Conservation (phyloP, 92 coral and sea anemone species). For the Zoanthus gigantus region DNA sequence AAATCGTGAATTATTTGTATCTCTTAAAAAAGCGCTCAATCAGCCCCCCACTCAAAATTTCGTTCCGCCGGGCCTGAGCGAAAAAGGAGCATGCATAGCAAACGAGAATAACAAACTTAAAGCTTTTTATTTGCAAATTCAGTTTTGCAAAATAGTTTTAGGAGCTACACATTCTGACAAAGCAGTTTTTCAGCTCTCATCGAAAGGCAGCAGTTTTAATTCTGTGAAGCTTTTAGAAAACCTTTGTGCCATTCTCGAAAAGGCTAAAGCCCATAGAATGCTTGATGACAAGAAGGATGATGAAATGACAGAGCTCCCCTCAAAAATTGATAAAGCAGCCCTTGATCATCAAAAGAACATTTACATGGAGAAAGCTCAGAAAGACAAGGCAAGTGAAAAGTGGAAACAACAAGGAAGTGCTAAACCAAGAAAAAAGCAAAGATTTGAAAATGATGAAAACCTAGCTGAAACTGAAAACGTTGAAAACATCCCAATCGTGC, state of each 20-base stretch:
- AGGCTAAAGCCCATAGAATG: conserved; percentile 15
- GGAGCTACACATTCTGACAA: conserved; percentile 52
- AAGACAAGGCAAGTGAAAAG: conserved; percentile 22
- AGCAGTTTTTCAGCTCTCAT: conserved; percentile 41
- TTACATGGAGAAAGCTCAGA: conserved; percentile 45
- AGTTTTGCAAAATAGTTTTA: conserved; percentile 46
- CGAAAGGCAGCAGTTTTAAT: conserved; percentile 39
- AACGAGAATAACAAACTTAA: conserved; percentile 1
- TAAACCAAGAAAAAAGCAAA: conserved; percentile 18
- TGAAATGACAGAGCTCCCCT: background rate
- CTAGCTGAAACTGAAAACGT: conserved; percentile 35
- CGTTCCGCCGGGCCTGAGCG: no score
- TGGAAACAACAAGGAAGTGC: conserved; percentile 15
- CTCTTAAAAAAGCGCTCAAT: no score
- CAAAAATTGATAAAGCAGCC: conserved; percentile 31
- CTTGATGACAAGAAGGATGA: conserved; percentile 23
- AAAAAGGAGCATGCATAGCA: background rate
- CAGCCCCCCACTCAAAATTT: no score
- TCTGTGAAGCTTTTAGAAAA: conserved; percentile 21
- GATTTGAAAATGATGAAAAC: background rate
- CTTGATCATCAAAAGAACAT: conserved; percentile 27
- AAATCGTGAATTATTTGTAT: no score
- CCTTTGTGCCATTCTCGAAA: conserved; percentile 45
- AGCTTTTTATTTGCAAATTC: conserved; percentile 41
- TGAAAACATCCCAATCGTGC: conserved; percentile 34